phyloP scores from a whole-genome alignment of 2,888 invertebrate species.

The Chrysotoxum bicinctum region DNA sequence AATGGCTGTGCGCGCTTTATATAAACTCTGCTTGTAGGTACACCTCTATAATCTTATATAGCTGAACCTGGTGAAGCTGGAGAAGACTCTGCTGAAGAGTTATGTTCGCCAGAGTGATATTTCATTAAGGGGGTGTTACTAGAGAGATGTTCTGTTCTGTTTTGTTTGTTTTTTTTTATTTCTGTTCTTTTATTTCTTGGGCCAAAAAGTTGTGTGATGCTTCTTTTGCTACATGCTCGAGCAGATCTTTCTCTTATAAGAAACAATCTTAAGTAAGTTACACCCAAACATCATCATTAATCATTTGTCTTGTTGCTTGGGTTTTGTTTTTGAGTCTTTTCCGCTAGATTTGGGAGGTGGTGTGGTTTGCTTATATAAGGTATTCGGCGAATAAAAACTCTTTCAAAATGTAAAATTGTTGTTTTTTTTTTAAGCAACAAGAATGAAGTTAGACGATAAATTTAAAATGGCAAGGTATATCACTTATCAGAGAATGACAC shows the following conservation, averaged over 20 bases:
- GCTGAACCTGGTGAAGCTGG: constrained; percentile 4
- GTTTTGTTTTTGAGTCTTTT: constrained; percentile 9
- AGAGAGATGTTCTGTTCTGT: constrained; percentile 36
- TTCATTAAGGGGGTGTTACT: constrained; percentile 71
- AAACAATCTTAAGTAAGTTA: constrained; percentile 64
- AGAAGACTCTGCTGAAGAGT: constrained; percentile 56
- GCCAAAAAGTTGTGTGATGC: constrained; percentile 40
- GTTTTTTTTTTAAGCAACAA: background rate
- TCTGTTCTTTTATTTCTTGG: constrained; percentile 35
- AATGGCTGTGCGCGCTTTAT: constrained; percentile 56
- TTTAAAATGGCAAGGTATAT: background rate
- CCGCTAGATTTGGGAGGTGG: background rate
- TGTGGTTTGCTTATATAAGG: no score
- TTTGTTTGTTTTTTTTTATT: constrained; percentile 27
- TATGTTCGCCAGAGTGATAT: constrained; percentile 69
- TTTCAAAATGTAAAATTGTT: background rate
- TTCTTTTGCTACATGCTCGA: background rate
- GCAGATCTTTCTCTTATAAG: constrained; percentile 21
- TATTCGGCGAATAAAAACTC: background rate
- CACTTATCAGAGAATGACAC: background rate
- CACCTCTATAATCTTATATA: constrained; percentile 31
- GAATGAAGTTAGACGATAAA: background rate
- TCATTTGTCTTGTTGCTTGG: constrained; percentile 35
- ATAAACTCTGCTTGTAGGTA: background rate
- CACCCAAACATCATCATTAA: constrained; percentile 70